A percentile compares a stretch with the other conserved stretches of the same genome.
phyloP scores from a whole-genome alignment of 2,888 invertebrate genomes.

The Gortyna flavago region DNA sequence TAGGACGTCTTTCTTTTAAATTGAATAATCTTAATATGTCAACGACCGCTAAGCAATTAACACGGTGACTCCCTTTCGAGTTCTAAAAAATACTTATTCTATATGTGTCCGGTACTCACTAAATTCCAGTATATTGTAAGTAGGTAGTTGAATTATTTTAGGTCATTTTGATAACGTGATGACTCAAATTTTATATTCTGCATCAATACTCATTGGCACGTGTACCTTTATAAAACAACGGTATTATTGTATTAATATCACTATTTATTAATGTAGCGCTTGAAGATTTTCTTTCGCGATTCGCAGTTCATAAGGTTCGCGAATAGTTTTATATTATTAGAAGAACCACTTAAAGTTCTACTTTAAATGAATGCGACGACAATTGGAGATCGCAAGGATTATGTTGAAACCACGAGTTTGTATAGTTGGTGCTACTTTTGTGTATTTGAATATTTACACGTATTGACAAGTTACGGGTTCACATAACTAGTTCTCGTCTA shows the following conservation, averaged over 20 bases:
- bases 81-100: constrained; percentile 76
- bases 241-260: constrained; percentile 19
- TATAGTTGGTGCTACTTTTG: not conserved
- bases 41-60: constrained; percentile 83
- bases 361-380: not conserved
- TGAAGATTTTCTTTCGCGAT: not conserved
- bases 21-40: constrained; percentile 77
- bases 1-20: constrained; percentile 62
- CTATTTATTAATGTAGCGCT: not conserved
- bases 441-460: constrained; percentile 31
- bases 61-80: constrained; percentile 84
- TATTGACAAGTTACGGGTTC: constrained; percentile 52
- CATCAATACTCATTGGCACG: constrained; percentile 23
- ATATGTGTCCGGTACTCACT: constrained; percentile 71
- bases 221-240: constrained; percentile 5
- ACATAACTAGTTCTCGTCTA: constrained; percentile 48
- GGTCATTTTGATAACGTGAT: constrained; percentile 74
- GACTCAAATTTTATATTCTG: constrained; percentile 56
- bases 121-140: constrained; percentile 70
- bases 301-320: not conserved
- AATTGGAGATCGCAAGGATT: constrained; percentile 15
- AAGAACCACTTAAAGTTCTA: constrained; percentile 14
- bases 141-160: constrained; percentile 74
- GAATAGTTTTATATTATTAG: constrained; percentile 17
- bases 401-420: constrained; percentile 9